Evolutionary conservation across 2,113 vertebrate species (phyloP).

Genomic region (Barbus barbus): DNA sequence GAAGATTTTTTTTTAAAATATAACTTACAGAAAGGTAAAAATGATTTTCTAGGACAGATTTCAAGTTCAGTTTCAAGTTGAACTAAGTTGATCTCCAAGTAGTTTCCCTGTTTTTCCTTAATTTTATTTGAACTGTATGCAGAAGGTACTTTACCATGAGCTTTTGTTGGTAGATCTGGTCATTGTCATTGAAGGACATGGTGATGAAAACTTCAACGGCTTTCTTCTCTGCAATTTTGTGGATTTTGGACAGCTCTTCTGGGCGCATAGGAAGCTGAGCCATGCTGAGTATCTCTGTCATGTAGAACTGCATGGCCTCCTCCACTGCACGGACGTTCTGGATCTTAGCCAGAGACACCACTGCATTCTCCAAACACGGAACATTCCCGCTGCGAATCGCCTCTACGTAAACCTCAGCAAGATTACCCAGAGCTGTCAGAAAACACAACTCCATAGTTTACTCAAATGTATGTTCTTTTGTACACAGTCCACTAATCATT

Average conservation of each 20-base stretch:
- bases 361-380: slow-evolving; percentile 64
- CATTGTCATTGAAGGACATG: no score
- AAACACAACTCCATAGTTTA: neutral
- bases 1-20: no score
- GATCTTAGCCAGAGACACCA: slow-evolving; percentile 50
- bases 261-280: slow-evolving; percentile 43
- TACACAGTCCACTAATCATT: neutral
- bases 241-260: no score
- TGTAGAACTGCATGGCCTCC: slow-evolving; percentile 46
- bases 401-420: slow-evolving; percentile 58
- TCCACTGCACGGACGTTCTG: slow-evolving; percentile 56
- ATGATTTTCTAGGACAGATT: no score
- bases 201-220: no score
- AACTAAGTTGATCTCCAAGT: no score
- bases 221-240: no score
- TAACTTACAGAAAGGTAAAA: neutral
- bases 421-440: slow-evolving; percentile 53
- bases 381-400: slow-evolving; percentile 59
- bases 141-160: slow-evolving; percentile 19
- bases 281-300: slow-evolving; percentile 24
- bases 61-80: no score
- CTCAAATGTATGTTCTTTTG: neutral
- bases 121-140: no score
- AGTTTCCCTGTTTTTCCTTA: no score
- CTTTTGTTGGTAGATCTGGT: neutral